phyloP scores from a whole-genome alignment of 2,797 vertebrate genomes.

The Pseudochromis fuscus region DNA sequence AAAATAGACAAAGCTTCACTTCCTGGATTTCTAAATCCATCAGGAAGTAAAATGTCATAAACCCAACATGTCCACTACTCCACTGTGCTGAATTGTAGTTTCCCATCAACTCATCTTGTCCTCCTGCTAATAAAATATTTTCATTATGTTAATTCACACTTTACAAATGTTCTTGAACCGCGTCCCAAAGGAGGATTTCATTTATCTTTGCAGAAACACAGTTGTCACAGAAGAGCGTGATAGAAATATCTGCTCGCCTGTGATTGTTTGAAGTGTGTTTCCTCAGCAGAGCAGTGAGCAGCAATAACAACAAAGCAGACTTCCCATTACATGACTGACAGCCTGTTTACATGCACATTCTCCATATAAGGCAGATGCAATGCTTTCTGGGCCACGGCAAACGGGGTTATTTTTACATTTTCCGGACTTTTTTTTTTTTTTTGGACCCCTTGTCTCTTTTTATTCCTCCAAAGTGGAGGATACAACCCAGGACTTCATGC shows the following conservation, averaged over 20 bases:
- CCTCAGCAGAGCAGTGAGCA: slow-evolving; percentile 9
- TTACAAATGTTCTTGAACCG: not conserved
- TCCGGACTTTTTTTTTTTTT: slow-evolving; percentile 41
- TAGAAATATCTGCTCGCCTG: not conserved
- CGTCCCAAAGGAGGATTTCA: not conserved
- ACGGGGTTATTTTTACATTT: slow-evolving; percentile 64
- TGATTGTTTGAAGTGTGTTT: slow-evolving; percentile 9
- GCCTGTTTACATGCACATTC: slow-evolving; percentile 58
- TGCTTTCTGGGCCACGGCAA: slow-evolving; percentile 42
- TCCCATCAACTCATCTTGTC: no score
- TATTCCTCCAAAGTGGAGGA: slow-evolving; percentile 28
- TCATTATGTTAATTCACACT: no score
- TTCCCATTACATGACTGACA: slow-evolving; percentile 34
- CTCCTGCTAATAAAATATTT: no score
- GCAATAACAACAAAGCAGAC: slow-evolving; percentile 25
- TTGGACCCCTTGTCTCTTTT: slow-evolving; percentile 20
- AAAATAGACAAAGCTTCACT: no score
- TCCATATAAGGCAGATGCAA: slow-evolving; percentile 65
- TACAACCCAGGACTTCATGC: slow-evolving; percentile 37
- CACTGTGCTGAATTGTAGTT: no score
- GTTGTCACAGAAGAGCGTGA: slow-evolving; percentile 1
- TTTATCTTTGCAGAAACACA: slow-evolving; percentile 10
- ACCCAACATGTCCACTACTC: no score
- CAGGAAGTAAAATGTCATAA: no score
- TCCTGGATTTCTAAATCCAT: no score